A percentile compares a stretch with the other conserved stretches of the same genome.
Evolutionary conservation across 2,113 vertebrate species (phyloP).

Genomic region (Hylia prasina): DNA sequence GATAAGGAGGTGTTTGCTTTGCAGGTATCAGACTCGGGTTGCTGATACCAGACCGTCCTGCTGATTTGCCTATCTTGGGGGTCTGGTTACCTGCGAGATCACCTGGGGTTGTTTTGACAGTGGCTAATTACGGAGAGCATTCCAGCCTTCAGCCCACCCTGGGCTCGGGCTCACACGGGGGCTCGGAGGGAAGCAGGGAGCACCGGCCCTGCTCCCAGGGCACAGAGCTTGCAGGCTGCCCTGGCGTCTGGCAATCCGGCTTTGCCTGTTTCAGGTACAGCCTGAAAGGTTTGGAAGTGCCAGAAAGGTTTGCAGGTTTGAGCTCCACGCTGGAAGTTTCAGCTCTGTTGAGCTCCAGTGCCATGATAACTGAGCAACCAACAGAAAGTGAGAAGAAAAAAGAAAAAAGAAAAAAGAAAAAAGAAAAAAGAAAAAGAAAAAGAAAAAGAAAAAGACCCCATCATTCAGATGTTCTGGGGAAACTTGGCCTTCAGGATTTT

Average conservation of each 20-base stretch:
- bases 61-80: slow-evolving; percentile 24
- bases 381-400: neutral
- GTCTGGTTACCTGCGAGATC: slow-evolving; percentile 20
- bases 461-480: neutral
- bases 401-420: neutral
- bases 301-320: neutral
- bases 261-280: neutral
- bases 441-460: fast-evolving
- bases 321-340: fast-evolving
- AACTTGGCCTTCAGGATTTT: slow-evolving; percentile 26
- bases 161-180: neutral
- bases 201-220: fast-evolving
- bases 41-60: neutral
- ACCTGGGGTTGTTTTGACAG: slow-evolving; percentile 55
- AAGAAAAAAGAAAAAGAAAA: neutral
- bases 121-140: slow-evolving; percentile 14
- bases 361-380: fast-evolving
- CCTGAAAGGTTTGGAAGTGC: neutral
- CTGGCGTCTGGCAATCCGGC: neutral
- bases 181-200: neutral
- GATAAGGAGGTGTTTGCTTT: slow-evolving; percentile 18
- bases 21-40: neutral
- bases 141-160: neutral
- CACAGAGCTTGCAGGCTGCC: neutral
- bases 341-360: neutral